Evolutionary conservation across 2,888 invertebrate genomes (phyloP), one percentile per base, ranked within the genome.

Genomic region (Phania funesta): DNA sequence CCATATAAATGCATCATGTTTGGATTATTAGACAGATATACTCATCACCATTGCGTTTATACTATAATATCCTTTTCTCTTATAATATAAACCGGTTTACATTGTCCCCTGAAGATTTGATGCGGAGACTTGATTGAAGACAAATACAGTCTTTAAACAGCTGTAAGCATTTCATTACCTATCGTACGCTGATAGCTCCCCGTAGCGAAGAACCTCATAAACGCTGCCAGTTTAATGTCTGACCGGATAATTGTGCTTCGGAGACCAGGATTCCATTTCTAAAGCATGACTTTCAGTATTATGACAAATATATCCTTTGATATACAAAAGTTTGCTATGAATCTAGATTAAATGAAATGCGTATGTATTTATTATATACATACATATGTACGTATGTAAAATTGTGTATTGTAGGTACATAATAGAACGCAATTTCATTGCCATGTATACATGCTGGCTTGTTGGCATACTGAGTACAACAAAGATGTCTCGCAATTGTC

Each of bases 1-100:
- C 60, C 60, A 44, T 24, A 62, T 18, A 62, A 62, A 62, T 44
- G 60, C 41, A 44, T 62, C 60, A 44, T 62, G 60, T n/a, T 62
- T 6, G 29, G 4, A 29, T 6, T 29, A 29, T 6, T 6, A 29
- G 7, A 6, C 29, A 29, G 7, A 29, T 29, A 6, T 29, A 9
- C 32, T 32, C 11, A 58, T 38, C 35, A 58, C 8, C 58, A 58
- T 58, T 22, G 22, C 38, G n/a, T 38, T 58, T 35, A 38, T 20
- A 35, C 38, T 24, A 18, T 11, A 64, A 48, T 48, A 64, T 18
- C 64, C 64, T 11, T 64, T 64, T 35, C 48, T 48, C 18, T 64
- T 56, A 44, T 56, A 68, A 38, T 68, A 68, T n/a, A 68, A 13
- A 29, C n/a, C 29, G 18, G 35, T n/a, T 68, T 0, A 68, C 16